Evolutionary conservation across 2,888 invertebrate species (phyloP), one percentile per base, ranked within the genome.

Genomic region (Liopterus haemorrhoidalis): DNA sequence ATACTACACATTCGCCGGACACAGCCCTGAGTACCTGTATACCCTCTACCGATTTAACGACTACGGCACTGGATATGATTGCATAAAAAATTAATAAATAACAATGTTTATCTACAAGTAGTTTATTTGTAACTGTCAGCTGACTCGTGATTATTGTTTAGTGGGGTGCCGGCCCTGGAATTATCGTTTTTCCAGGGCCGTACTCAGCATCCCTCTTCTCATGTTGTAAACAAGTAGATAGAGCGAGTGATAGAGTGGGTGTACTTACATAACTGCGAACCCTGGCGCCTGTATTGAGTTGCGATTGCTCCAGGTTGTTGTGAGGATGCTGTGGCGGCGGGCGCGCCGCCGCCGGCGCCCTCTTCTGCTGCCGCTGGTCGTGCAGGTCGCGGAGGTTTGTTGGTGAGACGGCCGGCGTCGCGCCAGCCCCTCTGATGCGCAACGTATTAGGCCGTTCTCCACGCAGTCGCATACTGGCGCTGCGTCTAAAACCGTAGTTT

Each of bases 381-480:
- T 33, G 30, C 21, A 31, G 41, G 33, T 35, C 21, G 31, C 25
- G 39, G 39, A 21, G 35, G 33, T 45, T 53, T 54, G 52, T 46
- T 51, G 52, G 42, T 55, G 50, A 16, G 38, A 31, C 9, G 51
- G 49, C 48, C 45, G 49, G 40, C 41, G 46, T 49, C 49, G 43
- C 47, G 55, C 52, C 51, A 54, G 20, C 28, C 36, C 50, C 4
- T 21, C 22, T 57, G 48, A 59, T 58, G 52, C 56, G 48, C 43
- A 50, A 50, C 38, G 54, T 52, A 43, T 55, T 50, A 49, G 56
- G 47, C 49, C 63, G 56, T 69, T 77, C 78, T 60, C 77, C 79
- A 67, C 80, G 80, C 76, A 82, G 63, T 61, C 82, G 79, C 76
- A 81, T 65, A 65, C 82, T 80, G 45, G 73, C 71, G 57, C 80